Evolutionary conservation across 2,888 invertebrate genomes (phyloP), one percentile per base, ranked within the genome.

Genomic region (Caenorhabditis wallacei): DNA sequence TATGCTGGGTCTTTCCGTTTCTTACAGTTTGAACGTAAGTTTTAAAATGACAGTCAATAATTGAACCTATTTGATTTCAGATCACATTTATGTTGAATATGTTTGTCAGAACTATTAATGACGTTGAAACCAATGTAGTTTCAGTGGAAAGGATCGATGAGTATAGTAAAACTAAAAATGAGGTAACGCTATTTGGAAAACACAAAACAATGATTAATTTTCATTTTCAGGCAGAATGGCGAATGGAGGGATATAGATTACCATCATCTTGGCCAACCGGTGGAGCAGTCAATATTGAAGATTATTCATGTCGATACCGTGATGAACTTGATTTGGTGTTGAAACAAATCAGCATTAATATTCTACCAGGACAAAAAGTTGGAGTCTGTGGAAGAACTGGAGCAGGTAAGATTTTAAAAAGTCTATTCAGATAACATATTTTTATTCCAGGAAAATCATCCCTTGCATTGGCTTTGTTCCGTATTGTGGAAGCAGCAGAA

Each of bases 111-210:
- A 97, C 97, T 96, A 96, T 96, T 0, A 96, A 96, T 1, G 98
- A 98, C 92, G 95, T 98, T 46, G 98, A 98, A 94, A 97, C 97
- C 0, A 98, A 98, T 92, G 97, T 98, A 88, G 97, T 98, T 0
- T 96, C 97, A 2, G 97, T 98, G 0, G 98, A 98, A 93, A 95
- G 98, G 92, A 86, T 91, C 16, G 87, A 87, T 26, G 91, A 91
- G 46, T 91, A 92, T 79, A 82, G 89, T 1, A 88, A 88, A 26
- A 86, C 87, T 0, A 76, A 80, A 7, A 82, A 82, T 8, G 91
- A 91, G 82, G 91, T 89, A 35, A 37, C 13, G 5, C 16, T 8
- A 16, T 10, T 1, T 30, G 24, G 2, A 2, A 7, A 37, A 20
- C n/a, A 54, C 11, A 7, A 10, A 35, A 10, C 4, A 35, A 35